Evolutionary conservation across 2,888 invertebrate genomes (phyloP).

Genomic region (Cremastinae sp.): DNA sequence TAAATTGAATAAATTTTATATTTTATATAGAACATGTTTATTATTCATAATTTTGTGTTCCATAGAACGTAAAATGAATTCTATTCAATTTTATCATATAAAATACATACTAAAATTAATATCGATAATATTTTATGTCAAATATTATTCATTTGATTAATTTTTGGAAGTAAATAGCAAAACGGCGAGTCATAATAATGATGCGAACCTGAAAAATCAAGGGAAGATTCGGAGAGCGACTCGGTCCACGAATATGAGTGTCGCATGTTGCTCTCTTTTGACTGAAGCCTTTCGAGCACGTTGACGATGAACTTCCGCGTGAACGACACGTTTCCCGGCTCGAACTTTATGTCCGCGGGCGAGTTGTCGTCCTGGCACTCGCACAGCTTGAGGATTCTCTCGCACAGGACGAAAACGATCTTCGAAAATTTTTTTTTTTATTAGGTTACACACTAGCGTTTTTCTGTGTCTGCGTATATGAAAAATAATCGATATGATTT

Average conservation of each 20-base stretch:
- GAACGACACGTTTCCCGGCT: slow-evolving; percentile 82
- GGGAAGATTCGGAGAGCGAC: slow-evolving; percentile 74
- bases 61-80: no score
- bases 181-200: no score
- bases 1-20: no score
- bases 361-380: slow-evolving; percentile 83
- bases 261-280: slow-evolving; percentile 69
- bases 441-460: no score
- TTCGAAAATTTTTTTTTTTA: slow-evolving; percentile 75
- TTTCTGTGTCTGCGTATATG: no score
- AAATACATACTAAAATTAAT: no score
- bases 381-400: slow-evolving; percentile 87
- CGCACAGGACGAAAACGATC: slow-evolving; percentile 90
- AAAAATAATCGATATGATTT: no score
- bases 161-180: neutral
- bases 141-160: neutral
- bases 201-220: slow-evolving; percentile 73
- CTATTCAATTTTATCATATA: no score
- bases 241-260: slow-evolving; percentile 77
- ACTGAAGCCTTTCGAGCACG: slow-evolving; percentile 75
- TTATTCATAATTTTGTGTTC: no score
- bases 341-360: slow-evolving; percentile 81
- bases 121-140: no score
- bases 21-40: no score
- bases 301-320: slow-evolving; percentile 83